These are phyloP conservation scores for Hypocryptadius cinnamomeus DNA, from an alignment of 2,113 vertebrate genomes.

Conservation along the genomic window DNA sequence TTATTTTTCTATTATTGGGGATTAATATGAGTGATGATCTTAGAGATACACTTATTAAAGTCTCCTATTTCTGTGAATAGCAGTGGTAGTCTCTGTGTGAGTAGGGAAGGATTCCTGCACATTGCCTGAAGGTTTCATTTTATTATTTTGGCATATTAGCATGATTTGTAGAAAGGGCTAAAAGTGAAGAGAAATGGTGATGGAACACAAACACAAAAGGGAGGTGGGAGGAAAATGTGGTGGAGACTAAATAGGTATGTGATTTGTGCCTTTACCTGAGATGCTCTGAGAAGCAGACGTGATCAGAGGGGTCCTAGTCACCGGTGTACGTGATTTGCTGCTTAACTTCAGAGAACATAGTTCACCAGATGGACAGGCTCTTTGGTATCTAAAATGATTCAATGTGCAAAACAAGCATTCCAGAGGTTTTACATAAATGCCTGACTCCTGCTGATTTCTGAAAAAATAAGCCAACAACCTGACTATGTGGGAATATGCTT, in stretches of 20 bases:
- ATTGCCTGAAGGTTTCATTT: neutral
- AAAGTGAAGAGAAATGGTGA: neutral
- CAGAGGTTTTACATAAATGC: neutral
- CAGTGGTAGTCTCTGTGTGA: neutral
- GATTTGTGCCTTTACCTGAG: neutral
- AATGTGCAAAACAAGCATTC: neutral
- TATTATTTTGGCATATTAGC: neutral
- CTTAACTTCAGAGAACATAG: neutral
- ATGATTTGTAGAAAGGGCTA: neutral
- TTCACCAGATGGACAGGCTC: neutral
- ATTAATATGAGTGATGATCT: neutral
- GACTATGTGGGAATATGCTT: neutral
- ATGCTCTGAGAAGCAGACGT: neutral
- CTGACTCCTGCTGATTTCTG: neutral
- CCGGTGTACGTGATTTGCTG: neutral
- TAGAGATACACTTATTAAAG: neutral
- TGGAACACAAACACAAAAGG: neutral
- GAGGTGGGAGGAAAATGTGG: neutral
- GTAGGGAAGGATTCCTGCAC: neutral
- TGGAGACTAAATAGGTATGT: rapidly evolving
- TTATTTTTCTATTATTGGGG: neutral
- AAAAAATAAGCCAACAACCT: neutral
- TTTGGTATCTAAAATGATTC: neutral
- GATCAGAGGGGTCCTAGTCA: neutral
- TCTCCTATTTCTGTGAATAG: neutral